Conservation (phyloP, 2,888 invertebrate genomes). For the Troides oblongomaculatus region DNA sequence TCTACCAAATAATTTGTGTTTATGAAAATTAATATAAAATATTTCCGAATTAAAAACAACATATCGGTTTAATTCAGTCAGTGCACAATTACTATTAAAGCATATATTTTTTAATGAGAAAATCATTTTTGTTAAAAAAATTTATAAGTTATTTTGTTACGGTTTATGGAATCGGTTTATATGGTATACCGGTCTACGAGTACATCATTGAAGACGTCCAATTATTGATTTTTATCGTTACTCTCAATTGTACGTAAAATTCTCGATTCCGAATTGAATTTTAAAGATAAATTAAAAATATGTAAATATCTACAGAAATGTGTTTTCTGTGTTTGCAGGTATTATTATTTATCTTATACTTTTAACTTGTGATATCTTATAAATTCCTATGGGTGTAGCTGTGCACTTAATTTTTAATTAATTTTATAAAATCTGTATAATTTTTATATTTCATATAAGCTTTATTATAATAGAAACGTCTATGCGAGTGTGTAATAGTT, state of each 20-base stretch:
- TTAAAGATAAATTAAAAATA: not conserved
- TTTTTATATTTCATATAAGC: not conserved
- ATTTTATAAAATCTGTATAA: no score
- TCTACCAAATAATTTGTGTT: no score
- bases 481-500: not conserved
- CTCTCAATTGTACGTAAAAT: not conserved
- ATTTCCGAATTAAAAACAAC: no score
- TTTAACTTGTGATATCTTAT: not conserved
- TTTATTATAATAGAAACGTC: not conserved
- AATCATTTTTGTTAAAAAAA: no score
- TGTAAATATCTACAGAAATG: constrained; percentile 10
- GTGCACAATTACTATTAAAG: not conserved
- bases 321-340: constrained; percentile 12
- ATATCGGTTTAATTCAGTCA: no score
- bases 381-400: not conserved
- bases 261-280: not conserved
- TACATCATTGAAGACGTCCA: not conserved
- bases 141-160: not conserved
- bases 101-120: no score
- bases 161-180: not conserved
- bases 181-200: constrained; percentile 1
- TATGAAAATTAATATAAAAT: no score
- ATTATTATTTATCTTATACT: not conserved
- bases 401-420: no score
- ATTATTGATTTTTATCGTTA: constrained; percentile 22